phyloP scores from a whole-genome alignment of 2,797 vertebrate genomes.

The Malurus splendens region DNA sequence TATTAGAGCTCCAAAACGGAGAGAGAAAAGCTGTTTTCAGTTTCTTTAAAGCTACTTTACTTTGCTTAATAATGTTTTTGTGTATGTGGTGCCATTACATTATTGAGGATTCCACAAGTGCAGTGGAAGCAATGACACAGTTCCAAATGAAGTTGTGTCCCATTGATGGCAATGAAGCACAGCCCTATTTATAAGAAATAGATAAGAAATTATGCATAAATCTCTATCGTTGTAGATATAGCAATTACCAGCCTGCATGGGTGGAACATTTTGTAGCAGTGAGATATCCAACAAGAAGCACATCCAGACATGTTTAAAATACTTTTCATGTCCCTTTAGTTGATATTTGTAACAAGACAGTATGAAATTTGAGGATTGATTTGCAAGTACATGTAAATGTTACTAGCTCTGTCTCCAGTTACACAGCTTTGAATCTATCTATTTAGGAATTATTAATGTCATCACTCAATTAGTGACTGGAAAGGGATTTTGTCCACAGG shows the following conservation, averaged over 20 bases:
- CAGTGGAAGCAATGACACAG: background rate
- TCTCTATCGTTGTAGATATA: rapidly evolving
- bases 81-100: background rate
- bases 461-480: background rate
- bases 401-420: background rate
- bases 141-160: background rate
- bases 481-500: background rate
- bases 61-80: background rate
- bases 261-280: background rate
- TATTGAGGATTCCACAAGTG: background rate
- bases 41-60: background rate
- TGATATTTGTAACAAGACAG: background rate
- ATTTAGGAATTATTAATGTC: background rate
- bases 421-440: background rate
- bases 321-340: background rate
- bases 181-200: background rate
- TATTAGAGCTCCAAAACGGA: background rate
- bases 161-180: background rate
- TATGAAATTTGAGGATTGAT: background rate
- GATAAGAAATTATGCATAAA: background rate
- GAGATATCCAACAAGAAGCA: background rate
- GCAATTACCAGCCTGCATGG: background rate
- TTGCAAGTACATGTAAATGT: background rate
- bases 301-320: background rate
- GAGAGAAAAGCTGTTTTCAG: background rate